Conservation (phyloP, 2,888 invertebrate species). For the Drosophila kambysellisi region DNA sequence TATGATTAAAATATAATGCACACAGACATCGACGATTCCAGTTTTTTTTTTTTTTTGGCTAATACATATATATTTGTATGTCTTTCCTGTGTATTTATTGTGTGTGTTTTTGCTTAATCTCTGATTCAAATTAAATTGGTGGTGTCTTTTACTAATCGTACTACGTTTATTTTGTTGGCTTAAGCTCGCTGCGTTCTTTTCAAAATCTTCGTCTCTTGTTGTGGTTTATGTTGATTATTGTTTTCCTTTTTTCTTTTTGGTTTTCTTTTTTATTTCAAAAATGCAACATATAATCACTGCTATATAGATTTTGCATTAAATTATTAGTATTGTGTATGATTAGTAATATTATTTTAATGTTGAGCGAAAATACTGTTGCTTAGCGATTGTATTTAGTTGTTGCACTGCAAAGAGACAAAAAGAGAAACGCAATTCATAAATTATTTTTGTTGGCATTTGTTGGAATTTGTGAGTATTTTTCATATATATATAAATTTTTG, state of each 20-base stretch:
- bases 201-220: conserved; percentile 32
- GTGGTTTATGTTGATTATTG: conserved; percentile 10
- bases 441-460: conserved; percentile 18
- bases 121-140: conserved; percentile 76
- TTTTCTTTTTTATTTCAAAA: conserved; percentile 52
- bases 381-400: conserved; percentile 59
- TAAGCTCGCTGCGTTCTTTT: conserved; percentile 76
- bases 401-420: conserved; percentile 61
- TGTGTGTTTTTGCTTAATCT: conserved; percentile 4
- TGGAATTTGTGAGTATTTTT: conserved; percentile 15
- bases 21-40: conserved; percentile 59
- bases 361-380: conserved; percentile 81
- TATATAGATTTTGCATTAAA: conserved; percentile 43
- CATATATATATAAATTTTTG: conserved; percentile 43
- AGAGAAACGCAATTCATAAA: conserved; percentile 20
- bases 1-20: conserved; percentile 56
- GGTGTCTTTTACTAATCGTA: conserved; percentile 82
- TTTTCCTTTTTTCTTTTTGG: conserved; percentile 11
- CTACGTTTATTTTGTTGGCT: conserved; percentile 71
- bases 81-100: conserved; percentile 30
- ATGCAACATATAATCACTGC: conserved; percentile 77
- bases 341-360: conserved; percentile 53
- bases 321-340: conserved; percentile 39
- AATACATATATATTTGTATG: conserved; percentile 31
- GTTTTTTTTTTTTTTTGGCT: conserved; percentile 45